Evolutionary conservation across 2,888 invertebrate species (phyloP).

Genomic region (Macrophya annulata): DNA sequence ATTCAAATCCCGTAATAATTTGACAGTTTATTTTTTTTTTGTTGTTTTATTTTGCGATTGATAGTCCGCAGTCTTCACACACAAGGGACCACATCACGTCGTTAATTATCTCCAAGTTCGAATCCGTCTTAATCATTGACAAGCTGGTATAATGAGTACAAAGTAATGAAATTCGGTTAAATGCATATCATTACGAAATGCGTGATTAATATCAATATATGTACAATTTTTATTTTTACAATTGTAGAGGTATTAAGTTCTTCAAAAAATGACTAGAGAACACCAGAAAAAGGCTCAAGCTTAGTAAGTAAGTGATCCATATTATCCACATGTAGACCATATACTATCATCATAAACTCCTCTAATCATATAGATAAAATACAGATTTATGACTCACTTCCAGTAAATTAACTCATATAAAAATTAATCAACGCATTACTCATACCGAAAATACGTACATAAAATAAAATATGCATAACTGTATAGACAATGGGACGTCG

Average conservation of each 20-base stretch:
- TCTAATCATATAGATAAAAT: background rate
- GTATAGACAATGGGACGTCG: background rate
- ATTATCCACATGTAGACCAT: background rate
- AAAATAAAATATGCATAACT: conserved; percentile 1
- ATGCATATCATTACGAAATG: background rate
- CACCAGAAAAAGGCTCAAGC: background rate
- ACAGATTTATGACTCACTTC: background rate
- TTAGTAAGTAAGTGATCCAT: background rate
- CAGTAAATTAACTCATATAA: background rate
- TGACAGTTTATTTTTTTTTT: background rate
- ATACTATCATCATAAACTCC: background rate
- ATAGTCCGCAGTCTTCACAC: background rate
- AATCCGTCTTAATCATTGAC: too few relatives aligned
- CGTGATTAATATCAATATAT: background rate
- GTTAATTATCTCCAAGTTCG: too few relatives aligned
- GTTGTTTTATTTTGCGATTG: background rate
- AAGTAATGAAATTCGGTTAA: too few relatives aligned
- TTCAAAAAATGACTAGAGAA: background rate
- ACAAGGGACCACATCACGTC: too few relatives aligned
- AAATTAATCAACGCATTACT: background rate
- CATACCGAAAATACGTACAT: background rate
- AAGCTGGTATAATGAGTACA: too few relatives aligned
- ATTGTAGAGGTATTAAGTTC: too few relatives aligned
- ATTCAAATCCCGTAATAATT: background rate
- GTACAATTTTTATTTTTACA: too few relatives aligned